These are phyloP conservation scores for Athripsodes cinereus DNA, from an alignment of 2,888 invertebrate genomes.

Conservation along the genomic window DNA sequence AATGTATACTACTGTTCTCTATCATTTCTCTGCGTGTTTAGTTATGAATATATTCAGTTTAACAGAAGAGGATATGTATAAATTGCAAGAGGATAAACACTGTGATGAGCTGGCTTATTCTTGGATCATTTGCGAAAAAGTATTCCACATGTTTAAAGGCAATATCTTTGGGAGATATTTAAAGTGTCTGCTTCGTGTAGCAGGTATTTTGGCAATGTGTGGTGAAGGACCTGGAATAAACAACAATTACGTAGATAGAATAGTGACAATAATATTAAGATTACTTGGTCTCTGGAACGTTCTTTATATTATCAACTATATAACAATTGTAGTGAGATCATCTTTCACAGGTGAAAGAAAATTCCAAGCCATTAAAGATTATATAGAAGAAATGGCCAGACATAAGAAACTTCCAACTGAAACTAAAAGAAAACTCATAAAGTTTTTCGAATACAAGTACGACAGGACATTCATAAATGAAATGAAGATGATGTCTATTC, in stretches of 20 bases:
- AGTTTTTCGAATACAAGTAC: constrained; percentile 9
- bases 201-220: not conserved
- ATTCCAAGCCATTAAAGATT: constrained; percentile 4
- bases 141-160: not conserved
- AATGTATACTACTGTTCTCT: constrained; percentile 1
- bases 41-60: constrained; percentile 9
- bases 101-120: not conserved
- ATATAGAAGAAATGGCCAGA: constrained; percentile 10
- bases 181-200: constrained; percentile 6
- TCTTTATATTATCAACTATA: constrained; percentile 1
- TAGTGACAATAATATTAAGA: constrained; percentile 4
- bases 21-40: constrained; percentile 6
- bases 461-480: constrained; percentile 13
- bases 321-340: constrained; percentile 7
- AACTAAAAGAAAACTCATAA: not conserved
- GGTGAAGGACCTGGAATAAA: constrained; percentile 3
- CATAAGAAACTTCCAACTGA: constrained; percentile 1
- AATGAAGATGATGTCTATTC: constrained; percentile 4
- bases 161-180: not conserved
- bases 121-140: constrained; percentile 2
- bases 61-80: not conserved
- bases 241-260: constrained; percentile 6
- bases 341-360: constrained; percentile 7
- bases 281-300: constrained; percentile 6
- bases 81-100: not conserved